A percentile compares a stretch with the other conserved stretches of the same genome.
These are phyloP conservation scores for Psilanteris sp. DNA, from an alignment of 1,140 invertebrate genomes.

Conservation along the genomic window DNA sequence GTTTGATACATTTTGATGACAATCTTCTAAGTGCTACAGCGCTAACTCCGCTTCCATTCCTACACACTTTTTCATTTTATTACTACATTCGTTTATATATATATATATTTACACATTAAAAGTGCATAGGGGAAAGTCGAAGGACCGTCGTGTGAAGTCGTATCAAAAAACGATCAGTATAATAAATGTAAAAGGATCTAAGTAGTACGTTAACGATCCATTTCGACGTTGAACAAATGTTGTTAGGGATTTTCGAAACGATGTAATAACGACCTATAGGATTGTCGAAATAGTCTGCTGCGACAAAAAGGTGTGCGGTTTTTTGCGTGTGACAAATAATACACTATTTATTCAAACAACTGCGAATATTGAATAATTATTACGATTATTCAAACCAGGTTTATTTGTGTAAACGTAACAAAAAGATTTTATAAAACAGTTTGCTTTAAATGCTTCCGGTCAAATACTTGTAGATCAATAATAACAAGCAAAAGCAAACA, in stretches of 20 bases:
- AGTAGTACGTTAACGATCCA: conserved; percentile 38
- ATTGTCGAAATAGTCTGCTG: not conserved
- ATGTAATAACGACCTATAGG: conserved; percentile 15
- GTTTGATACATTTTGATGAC: too few species aligned
- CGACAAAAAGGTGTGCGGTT: not conserved
- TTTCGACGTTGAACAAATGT: conserved; percentile 8
- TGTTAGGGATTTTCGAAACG: conserved; percentile 27
- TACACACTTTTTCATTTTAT: not conserved
- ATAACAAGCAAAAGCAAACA: too few species aligned
- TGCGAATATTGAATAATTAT: not conserved
- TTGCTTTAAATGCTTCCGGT: too few species aligned
- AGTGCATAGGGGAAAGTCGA: conserved; percentile 1
- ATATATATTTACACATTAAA: not conserved
- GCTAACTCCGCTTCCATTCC: conserved; percentile 10
- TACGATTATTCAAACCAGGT: not conserved
- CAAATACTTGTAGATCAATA: too few species aligned
- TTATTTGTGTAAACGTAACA: too few species aligned
- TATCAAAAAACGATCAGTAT: conserved; percentile 55
- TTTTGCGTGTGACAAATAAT: not conserved
- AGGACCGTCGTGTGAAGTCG: conserved; percentile 15
- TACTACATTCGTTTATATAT: not conserved
- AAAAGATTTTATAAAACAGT: too few species aligned
- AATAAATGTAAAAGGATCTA: conserved; percentile 32
- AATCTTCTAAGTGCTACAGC: conserved; percentile 60
- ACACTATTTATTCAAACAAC: not conserved